Conservation (phyloP, 2,888 invertebrate genomes). For the Tachina fera region DNA sequence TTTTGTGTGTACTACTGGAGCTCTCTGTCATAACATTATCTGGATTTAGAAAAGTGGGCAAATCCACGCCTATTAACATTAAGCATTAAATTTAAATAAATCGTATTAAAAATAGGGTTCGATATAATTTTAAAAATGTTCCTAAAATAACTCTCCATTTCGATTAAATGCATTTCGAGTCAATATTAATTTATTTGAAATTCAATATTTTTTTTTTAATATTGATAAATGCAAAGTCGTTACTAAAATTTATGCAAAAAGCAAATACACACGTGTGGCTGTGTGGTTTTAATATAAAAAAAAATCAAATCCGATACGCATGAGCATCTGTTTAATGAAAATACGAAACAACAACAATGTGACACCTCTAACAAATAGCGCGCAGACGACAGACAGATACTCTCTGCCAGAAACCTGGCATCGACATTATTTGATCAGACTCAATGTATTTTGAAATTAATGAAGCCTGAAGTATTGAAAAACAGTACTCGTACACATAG, state of each 20-base stretch:
- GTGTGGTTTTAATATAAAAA: slow-evolving; percentile 56
- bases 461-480: slow-evolving; percentile 59
- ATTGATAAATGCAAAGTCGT: slow-evolving; percentile 35
- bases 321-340: slow-evolving; percentile 65
- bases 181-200: slow-evolving; percentile 20
- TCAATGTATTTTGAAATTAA: slow-evolving; percentile 45
- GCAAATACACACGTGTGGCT: slow-evolving; percentile 50
- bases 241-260: slow-evolving; percentile 21
- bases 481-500: slow-evolving; percentile 11
- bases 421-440: slow-evolving; percentile 38
- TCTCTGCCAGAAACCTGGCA: slow-evolving; percentile 4
- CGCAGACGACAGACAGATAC: slow-evolving; percentile 2
- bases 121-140: too few species aligned
- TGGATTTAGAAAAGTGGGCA: too few species aligned
- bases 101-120: too few species aligned
- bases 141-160: background rate
- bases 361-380: slow-evolving; percentile 54
- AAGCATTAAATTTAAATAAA: too few species aligned
- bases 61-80: too few species aligned
- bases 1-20: too few species aligned
- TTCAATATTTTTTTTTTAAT: slow-evolving; percentile 21
- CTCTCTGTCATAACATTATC: too few species aligned
- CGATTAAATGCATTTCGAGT: background rate
- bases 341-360: slow-evolving; percentile 2
- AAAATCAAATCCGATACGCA: slow-evolving; percentile 65